These are phyloP conservation scores for Bergia sp. DNA, from an alignment of 92 coral and sea anemone genomes.

Conservation along the genomic window DNA sequence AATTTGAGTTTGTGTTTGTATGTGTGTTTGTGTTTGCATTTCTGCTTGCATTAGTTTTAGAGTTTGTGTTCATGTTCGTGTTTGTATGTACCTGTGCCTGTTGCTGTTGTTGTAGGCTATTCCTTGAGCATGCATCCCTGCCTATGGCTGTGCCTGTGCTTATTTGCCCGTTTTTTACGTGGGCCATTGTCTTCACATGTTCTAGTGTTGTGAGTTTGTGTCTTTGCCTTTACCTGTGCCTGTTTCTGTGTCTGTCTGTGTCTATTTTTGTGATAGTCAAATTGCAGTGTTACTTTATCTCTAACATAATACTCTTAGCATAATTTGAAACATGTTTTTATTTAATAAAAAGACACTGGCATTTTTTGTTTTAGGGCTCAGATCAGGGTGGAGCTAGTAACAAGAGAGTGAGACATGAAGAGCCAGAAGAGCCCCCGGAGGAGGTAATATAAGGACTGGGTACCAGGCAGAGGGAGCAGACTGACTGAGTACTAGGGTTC, in stretches of 20 bases:
- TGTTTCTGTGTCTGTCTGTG: not conserved
- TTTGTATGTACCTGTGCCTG: too few species aligned
- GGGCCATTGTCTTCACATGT: too few species aligned
- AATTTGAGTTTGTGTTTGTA: not conserved
- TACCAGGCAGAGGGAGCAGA: not conserved
- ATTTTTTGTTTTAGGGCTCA: slow-evolving; percentile 38
- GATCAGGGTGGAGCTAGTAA: slow-evolving; percentile 34
- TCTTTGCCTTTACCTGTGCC: not conserved
- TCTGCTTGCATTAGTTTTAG: not conserved
- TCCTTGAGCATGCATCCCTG: too few species aligned
- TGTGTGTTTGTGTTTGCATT: not conserved
- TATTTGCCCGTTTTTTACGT: too few species aligned
- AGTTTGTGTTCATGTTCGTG: too few species aligned
- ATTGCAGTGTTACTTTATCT: too few species aligned
- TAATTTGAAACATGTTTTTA: too few species aligned
- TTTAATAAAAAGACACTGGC: not conserved
- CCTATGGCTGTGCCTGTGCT: too few species aligned
- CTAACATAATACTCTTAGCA: too few species aligned
- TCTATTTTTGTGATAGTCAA: not conserved
- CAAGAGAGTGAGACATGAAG: slow-evolving; percentile 54
- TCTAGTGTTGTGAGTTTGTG: too few species aligned
- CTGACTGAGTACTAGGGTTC: not conserved
- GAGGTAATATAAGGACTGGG: slow-evolving; percentile 53
- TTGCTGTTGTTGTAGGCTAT: too few species aligned
- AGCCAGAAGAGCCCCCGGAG: slow-evolving; percentile 54